Conservation (phyloP, 2,888 invertebrate species). For the Sipha maydis region DNA sequence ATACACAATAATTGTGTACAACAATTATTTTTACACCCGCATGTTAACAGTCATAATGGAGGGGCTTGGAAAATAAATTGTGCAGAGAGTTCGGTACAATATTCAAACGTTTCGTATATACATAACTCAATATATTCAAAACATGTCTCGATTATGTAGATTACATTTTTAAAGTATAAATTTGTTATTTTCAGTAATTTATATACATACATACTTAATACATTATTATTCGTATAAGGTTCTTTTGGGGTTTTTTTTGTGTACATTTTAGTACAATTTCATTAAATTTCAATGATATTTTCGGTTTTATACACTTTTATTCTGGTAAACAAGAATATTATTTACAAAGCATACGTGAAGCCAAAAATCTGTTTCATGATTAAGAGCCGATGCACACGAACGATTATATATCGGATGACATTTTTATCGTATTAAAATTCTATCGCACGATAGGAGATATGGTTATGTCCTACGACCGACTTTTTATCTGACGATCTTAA, state of each 20-base stretch:
- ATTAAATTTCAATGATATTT: background rate
- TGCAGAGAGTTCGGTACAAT: background rate
- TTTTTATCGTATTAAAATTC: too few relatives aligned
- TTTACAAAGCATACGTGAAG: background rate
- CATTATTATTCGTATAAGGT: background rate
- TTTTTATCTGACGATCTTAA: too few relatives aligned
- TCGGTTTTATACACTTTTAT: background rate
- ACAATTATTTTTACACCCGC: background rate
- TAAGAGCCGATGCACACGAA: too few relatives aligned
- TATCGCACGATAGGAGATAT: too few relatives aligned
- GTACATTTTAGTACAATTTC: background rate
- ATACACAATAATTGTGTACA: background rate
- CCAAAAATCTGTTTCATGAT: background rate
- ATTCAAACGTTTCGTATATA: background rate
- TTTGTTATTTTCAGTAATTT: background rate
- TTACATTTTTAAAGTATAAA: background rate
- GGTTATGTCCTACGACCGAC: too few relatives aligned
- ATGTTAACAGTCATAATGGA: background rate
- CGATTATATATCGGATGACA: too few relatives aligned
- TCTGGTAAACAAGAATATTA: background rate
- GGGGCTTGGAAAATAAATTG: background rate
- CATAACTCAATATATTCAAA: background rate
- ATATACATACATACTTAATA: background rate
- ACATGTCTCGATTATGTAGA: background rate
- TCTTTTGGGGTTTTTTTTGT: background rate